Percentiles rank a stretch among this genome's conserved stretches.
Conservation (phyloP, 1,140 invertebrate genomes). For the Drosophila pectinifera region DNA sequence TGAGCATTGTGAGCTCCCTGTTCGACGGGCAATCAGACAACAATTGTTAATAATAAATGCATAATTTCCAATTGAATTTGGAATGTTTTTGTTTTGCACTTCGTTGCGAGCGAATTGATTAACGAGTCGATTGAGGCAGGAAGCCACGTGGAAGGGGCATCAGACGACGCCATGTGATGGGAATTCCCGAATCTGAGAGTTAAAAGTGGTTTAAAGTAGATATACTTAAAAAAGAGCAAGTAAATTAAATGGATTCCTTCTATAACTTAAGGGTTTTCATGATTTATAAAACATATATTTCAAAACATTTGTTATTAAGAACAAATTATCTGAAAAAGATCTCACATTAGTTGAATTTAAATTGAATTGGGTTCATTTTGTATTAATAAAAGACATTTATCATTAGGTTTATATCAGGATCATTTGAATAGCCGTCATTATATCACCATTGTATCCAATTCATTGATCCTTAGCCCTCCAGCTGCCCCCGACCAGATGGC, state of each 20-base stretch:
- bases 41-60: conserved; percentile 84
- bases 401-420: neutral
- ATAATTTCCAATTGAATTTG: conserved; percentile 80
- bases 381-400: neutral
- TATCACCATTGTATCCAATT: neutral
- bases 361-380: neutral
- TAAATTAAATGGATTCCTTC: too few species aligned
- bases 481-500: conserved; percentile 37
- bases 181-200: conserved; percentile 6
- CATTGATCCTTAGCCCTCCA: conserved; percentile 15
- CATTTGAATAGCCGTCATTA: neutral
- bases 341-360: too few species aligned
- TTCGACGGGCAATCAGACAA: conserved; percentile 69
- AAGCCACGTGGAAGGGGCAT: conserved; percentile 5
- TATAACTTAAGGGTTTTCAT: too few species aligned
- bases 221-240: too few species aligned
- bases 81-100: conserved; percentile 72
- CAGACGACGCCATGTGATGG: conserved; percentile 24
- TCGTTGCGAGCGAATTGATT: conserved; percentile 63
- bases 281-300: too few species aligned
- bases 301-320: too few species aligned
- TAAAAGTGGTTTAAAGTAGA: neutral
- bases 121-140: conserved; percentile 49
- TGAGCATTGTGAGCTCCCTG: neutral
- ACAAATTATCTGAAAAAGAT: too few species aligned